Conservation (phyloP, 35 echinoderm and acorn worm genomes). For the Amphiura filiformis region DNA sequence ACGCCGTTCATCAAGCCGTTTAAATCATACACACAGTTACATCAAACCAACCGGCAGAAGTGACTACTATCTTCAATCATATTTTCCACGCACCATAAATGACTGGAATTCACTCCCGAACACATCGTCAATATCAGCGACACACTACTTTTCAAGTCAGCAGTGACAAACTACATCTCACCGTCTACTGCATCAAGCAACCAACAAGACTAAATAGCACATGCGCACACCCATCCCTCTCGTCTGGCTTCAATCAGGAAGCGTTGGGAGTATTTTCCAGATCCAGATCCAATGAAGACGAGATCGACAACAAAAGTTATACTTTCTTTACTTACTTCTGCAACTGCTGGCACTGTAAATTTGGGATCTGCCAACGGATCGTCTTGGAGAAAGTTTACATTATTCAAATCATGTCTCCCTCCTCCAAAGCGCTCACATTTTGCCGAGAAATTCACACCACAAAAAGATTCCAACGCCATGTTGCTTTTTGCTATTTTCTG, state of each 20-base stretch:
- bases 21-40: no score
- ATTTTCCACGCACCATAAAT: no score
- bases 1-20: no score
- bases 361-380: slow-evolving; percentile 59
- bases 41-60: no score
- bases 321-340: slow-evolving; percentile 40
- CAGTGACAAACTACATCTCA: no score
- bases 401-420: background rate
- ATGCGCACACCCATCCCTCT: no score
- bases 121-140: background rate
- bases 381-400: slow-evolving; percentile 43
- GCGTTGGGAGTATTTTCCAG: no score
- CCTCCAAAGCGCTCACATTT: slow-evolving; percentile 20
- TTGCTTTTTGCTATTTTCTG: slow-evolving; percentile 5
- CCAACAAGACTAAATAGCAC: no score
- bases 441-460: slow-evolving; percentile 30
- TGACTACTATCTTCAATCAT: no score
- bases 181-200: no score
- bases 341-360: slow-evolving; percentile 67
- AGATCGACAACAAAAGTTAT: background rate
- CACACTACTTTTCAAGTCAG: no score
- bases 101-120: background rate
- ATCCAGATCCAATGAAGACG: background rate
- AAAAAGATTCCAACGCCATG: slow-evolving; percentile 59
- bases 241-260: no score